Conservation (phyloP, 2,797 vertebrate genomes). For the Pantherophis vulpinus region DNA sequence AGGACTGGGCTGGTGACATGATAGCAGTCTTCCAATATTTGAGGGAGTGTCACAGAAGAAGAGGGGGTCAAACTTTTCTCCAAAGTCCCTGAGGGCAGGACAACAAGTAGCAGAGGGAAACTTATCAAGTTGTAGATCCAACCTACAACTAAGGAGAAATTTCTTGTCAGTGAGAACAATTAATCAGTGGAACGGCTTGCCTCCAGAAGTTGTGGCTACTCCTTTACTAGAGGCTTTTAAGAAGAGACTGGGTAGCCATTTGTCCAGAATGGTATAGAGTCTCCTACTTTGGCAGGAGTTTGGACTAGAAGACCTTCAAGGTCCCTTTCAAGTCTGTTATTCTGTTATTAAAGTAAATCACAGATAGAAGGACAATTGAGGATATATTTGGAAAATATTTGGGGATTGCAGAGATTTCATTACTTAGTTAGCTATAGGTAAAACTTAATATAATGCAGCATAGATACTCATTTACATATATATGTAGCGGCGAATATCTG, state of each 20-base stretch:
- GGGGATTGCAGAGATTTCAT: not conserved
- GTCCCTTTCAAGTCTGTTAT: too few species aligned
- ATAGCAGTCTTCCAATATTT: not conserved
- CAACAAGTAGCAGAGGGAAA: not conserved
- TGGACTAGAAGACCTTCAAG: not conserved
- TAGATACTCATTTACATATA: not conserved
- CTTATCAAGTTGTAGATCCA: not conserved
- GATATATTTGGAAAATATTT: not conserved
- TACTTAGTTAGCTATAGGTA: not conserved
- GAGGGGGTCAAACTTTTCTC: not conserved
- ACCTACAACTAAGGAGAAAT: not conserved
- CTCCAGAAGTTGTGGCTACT: not conserved
- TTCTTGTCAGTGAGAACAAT: not conserved
- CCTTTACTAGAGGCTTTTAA: not conserved
- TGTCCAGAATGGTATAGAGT: too few species aligned
- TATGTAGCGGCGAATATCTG: too few species aligned
- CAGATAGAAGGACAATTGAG: not conserved
- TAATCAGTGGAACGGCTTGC: not conserved
- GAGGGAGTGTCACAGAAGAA: not conserved
- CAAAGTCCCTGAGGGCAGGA: not conserved
- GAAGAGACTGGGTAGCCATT: not conserved
- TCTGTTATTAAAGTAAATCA: not conserved
- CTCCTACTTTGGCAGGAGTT: too few species aligned
- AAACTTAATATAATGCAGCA: not conserved
- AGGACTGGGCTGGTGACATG: not conserved